Evolutionary conservation across 35 echinoderm and acorn worm genomes (phyloP).

Genomic region (Stichopus chloronotus): DNA sequence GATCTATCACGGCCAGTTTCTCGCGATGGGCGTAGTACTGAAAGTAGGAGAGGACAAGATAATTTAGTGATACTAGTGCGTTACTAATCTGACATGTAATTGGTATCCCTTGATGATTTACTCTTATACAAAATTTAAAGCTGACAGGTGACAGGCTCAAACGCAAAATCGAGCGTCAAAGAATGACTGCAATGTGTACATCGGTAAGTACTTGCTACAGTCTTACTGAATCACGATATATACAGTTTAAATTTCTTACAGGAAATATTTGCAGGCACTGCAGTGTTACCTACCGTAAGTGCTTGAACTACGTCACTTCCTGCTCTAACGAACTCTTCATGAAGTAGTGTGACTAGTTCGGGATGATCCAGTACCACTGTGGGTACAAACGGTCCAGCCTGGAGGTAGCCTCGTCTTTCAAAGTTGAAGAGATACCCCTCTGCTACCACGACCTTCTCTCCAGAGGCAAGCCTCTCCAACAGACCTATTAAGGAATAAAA

Average conservation of each 20-base stretch:
- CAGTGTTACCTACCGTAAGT: conserved; percentile 59
- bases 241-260: no score
- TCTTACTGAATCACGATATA: no score
- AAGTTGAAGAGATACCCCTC: conserved; percentile 87
- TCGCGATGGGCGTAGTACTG: conserved; percentile 90
- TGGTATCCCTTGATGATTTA: not conserved
- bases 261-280: no score
- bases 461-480: conserved; percentile 68
- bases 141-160: not conserved
- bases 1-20: conserved; percentile 77
- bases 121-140: not conserved
- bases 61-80: not conserved
- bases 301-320: conserved; percentile 81
- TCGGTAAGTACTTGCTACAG: no score
- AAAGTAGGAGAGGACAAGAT: not conserved
- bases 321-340: conserved; percentile 67
- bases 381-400: conserved; percentile 73
- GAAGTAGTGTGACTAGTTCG: conserved; percentile 59
- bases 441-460: conserved; percentile 72
- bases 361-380: conserved; percentile 86
- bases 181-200: not conserved
- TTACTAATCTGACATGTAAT: not conserved
- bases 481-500: conserved; percentile 57
- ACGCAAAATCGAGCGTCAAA: not conserved
- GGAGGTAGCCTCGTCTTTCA: conserved; percentile 80